Evolutionary conservation across 2,113 vertebrate genomes (phyloP).

Genomic region (Crotalus tigris): DNA sequence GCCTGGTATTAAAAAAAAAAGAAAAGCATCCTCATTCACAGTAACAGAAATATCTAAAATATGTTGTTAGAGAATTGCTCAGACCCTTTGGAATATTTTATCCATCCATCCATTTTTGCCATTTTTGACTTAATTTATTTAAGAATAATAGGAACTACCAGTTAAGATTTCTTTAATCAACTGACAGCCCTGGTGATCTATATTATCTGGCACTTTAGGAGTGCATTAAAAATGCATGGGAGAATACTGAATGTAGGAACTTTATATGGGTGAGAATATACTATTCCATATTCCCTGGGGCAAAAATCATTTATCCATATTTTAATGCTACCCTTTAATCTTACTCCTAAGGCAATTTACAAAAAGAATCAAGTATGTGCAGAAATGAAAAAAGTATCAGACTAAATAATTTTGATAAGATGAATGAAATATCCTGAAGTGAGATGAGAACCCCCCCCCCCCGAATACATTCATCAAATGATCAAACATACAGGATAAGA

Average conservation of each 20-base stretch:
- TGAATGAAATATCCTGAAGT: neutral
- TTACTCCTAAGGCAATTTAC: neutral
- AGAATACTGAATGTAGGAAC: neutral
- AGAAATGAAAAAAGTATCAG: neutral
- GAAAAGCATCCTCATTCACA: neutral
- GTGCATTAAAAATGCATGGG: neutral
- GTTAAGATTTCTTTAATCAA: neutral
- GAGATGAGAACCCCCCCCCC: neutral
- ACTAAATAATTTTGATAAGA: neutral
- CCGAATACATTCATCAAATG: neutral
- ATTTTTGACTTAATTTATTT: neutral
- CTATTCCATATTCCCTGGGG: neutral
- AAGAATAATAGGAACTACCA: neutral
- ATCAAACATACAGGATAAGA: neutral
- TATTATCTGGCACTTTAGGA: neutral
- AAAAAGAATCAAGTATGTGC: neutral
- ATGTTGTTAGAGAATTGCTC: neutral
- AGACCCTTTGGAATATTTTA: neutral
- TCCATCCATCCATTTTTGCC: neutral
- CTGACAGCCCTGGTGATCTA: neutral
- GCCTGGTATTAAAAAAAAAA: neutral
- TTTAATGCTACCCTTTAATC: neutral
- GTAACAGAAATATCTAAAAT: neutral
- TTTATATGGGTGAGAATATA: neutral
- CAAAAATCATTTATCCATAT: neutral